These are phyloP conservation scores for Trematomus loennbergii DNA, from an alignment of 2,113 vertebrate genomes.

Conservation along the genomic window DNA sequence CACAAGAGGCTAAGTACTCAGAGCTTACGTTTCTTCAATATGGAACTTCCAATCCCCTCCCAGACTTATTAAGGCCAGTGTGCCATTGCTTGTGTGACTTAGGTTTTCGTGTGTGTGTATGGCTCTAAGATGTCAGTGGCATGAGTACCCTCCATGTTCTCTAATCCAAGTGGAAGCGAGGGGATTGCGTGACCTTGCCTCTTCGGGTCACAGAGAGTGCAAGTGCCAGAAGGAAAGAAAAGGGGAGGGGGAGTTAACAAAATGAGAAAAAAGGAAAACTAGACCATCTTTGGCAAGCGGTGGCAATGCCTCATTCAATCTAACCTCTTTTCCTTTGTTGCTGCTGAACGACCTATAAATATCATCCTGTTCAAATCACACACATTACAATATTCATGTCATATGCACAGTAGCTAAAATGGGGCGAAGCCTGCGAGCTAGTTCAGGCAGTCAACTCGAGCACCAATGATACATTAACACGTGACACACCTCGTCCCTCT, in stretches of 20 bases:
- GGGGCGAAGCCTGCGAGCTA: too few species aligned
- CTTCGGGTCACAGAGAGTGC: slow-evolving; percentile 21
- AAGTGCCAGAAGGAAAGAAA: slow-evolving; percentile 7
- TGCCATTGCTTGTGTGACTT: not conserved
- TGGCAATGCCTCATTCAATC: not conserved
- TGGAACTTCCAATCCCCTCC: slow-evolving; percentile 37
- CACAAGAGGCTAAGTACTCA: slow-evolving; percentile 58
- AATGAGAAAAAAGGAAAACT: not conserved
- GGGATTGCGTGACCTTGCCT: slow-evolving; percentile 32
- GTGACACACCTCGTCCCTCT: too few species aligned
- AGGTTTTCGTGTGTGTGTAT: slow-evolving; percentile 1
- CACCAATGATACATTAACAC: too few species aligned
- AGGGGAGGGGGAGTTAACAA: not conserved
- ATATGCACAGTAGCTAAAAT: too few species aligned
- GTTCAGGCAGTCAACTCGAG: too few species aligned
- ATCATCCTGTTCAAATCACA: slow-evolving; percentile 19
- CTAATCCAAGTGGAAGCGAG: slow-evolving; percentile 45
- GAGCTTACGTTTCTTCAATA: slow-evolving; percentile 42
- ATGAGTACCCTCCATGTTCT: slow-evolving; percentile 32
- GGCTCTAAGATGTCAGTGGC: slow-evolving; percentile 39
- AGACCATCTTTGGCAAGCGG: not conserved
- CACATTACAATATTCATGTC: not conserved
- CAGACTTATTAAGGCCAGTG: slow-evolving; percentile 43
- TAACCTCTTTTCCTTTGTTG: slow-evolving; percentile 16
- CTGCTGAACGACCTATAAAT: slow-evolving; percentile 17